Percentiles rank a stretch among this genome's conserved stretches.
These are phyloP conservation scores for Vombatus ursinus DNA, from an alignment of 2,113 vertebrate species.

Conservation along the genomic window DNA sequence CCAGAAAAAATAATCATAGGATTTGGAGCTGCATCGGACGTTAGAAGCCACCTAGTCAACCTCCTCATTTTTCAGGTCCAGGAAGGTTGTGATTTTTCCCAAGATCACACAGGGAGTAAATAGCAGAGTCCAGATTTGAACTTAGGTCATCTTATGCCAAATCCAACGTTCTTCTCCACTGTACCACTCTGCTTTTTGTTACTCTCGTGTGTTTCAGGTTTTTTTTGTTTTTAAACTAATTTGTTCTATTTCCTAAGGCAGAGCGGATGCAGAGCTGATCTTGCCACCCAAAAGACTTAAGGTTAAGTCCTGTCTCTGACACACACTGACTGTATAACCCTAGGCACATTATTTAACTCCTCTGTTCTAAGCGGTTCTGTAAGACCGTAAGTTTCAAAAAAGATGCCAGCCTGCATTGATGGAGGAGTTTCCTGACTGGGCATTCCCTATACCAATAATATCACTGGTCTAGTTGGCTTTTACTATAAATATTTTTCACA, in stretches of 20 bases:
- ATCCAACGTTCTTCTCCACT: not conserved
- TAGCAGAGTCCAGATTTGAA: not conserved
- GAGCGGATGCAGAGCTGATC: not conserved
- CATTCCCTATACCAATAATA: not conserved
- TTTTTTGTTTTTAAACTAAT: not conserved
- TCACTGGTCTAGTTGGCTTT: not conserved
- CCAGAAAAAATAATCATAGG: not conserved
- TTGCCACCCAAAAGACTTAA: not conserved
- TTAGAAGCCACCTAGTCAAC: not conserved
- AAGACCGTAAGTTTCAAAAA: not conserved
- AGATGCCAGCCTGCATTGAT: not conserved
- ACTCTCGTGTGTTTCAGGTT: not conserved
- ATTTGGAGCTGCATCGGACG: not conserved
- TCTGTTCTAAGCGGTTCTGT: not conserved
- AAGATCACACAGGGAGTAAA: not conserved
- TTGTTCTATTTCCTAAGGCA: not conserved
- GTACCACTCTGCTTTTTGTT: not conserved
- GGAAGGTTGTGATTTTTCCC: not conserved
- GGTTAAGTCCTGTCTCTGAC: not conserved
- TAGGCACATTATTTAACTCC: not conserved
- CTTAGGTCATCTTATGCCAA: not conserved
- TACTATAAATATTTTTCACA: not conserved
- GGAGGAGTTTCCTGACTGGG: not conserved
- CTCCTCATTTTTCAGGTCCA: not conserved
- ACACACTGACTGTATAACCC: not conserved